Base-by-base conservation (phyloP, 2,888 invertebrate species). In the Gastracanthus pulcherrimus region DNA sequence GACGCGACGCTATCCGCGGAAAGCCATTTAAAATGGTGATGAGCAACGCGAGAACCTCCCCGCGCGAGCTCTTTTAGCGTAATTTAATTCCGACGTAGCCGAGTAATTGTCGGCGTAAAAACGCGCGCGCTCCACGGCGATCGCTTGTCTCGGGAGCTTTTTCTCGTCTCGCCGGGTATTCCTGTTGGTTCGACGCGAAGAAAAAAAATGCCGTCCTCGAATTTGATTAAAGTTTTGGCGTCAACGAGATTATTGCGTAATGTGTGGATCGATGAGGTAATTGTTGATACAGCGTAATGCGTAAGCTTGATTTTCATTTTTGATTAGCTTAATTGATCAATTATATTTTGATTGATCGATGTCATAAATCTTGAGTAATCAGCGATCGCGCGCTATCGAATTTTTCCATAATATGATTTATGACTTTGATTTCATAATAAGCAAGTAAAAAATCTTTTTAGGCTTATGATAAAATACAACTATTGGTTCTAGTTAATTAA, bases 21-120 rank as follows among this genome's bases (percentile, higher is more conserved):
- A 75, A 70, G 62, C 48, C 75, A 71, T 70, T 80, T 80, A 64
- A 80, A 75, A 75, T 75, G 75, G 70, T 80, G 80, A 80, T 75
- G 80, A 75, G 80, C 48, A 36, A 62, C 62, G 67, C 71, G 55
- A 76, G 67, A 41, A 38, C 51, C 19, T 34, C 69, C 48, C 36
- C 76, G 55, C 66, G 36, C 45, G 78, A 72, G 71, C 72, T 79
- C 58, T 29, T 62, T 79, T 79, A 72, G 36, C 51, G 69, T 75
- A 70, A 80, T 75, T 80, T 19, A 62, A 80, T 80, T 80, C 80
- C 41, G 62, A 13, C 29, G 45, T 31, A 62, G 70, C 29, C 64
- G 19, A 19, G 78, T 78, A 72, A 79, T 79, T 72, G 72, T 66
- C 72, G 26, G 55, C 19, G 41, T 26, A 55, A 78, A 71, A 31